Base-by-base conservation (phyloP, 2,113 vertebrate species). In the Anoura caudifer region DNA sequence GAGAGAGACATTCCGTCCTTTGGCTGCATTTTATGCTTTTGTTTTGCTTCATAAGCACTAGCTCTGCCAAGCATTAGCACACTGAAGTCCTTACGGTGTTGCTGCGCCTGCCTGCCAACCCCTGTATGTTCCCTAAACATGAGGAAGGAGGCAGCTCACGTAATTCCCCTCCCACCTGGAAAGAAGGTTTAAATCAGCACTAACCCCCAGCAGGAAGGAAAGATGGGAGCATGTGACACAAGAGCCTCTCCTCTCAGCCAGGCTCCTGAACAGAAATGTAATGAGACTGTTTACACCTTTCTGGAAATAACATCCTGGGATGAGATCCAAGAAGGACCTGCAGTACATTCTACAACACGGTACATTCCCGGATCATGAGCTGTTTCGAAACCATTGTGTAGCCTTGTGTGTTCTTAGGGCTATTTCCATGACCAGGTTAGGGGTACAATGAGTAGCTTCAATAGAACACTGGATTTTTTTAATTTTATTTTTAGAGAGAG, bases 331-430 rank as follows among this genome's bases (percentile, higher is more conserved):
- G 41, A 92, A 61, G 73, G 8, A 16, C 72, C 33, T 17, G 3
- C 10, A 1, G 4, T n/a, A 28, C 31, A 8, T 28, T 22, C 54
- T 10, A 19, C 26, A 2, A 1, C 14, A 4, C 4, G 1, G 36
- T 10, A 7, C 84, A 5, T 43, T 36, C 4, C 33, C 8, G 1
- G 38, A 33, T 41, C 50, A 19, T 1, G 61, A 69, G 65, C 22
- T 24, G 17, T 43, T 16, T 22, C 1, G 8, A 31, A 4, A 12
- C 1, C 1, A 11, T 24, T 11, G 0, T 0, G 7, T 3, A 33
- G 24, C 38, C 61, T 76, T n/a, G 2, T n/a, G 22, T 36, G 28
- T 19, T 28, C 54, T 11, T 11, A 2, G 36, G 10, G 28, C 14
- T 50, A 1, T 22, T 43, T 63, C 41, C 79, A 24, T 36, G 75